These are phyloP conservation scores for Tetanocera ferruginea DNA, from an alignment of 2,888 invertebrate species.

Conservation along the genomic window DNA sequence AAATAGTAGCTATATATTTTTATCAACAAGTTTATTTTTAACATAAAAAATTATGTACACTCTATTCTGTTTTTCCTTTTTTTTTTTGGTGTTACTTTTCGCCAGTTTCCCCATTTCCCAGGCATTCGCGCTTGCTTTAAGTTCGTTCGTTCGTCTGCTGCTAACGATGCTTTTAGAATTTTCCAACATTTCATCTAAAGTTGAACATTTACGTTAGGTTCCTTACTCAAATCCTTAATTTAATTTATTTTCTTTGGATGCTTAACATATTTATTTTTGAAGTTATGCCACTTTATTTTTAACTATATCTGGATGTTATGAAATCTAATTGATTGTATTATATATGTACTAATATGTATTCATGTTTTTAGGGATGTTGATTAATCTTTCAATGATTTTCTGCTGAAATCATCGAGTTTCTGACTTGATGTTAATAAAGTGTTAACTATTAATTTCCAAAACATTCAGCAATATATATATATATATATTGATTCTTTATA, in stretches of 20 bases:
- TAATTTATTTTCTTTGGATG: no score
- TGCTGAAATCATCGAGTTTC: no score
- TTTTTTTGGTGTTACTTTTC: constrained; percentile 15
- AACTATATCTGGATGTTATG: not conserved
- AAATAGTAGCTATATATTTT: constrained; percentile 8
- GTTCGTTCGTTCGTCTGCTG: constrained; percentile 6
- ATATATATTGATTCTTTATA: not conserved
- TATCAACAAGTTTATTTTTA: constrained; percentile 60
- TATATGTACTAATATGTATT: no score
- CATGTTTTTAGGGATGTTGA: no score
- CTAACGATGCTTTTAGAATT: constrained; percentile 47
- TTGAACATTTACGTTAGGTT: not conserved
- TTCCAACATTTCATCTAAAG: constrained; percentile 30
- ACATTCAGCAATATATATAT: no score
- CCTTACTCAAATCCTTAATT: not conserved
- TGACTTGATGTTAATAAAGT: no score
- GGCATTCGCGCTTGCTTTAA: constrained; percentile 9
- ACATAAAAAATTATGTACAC: constrained; percentile 49
- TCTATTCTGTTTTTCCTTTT: constrained; percentile 30
- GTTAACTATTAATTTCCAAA: no score
- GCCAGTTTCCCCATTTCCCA: constrained; percentile 29
- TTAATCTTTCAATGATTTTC: no score
- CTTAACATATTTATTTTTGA: no score
- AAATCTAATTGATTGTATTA: no score
- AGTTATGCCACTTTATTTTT: not conserved